Percentiles rank a stretch among this genome's conserved stretches.
Evolutionary conservation across 2,113 vertebrate species (phyloP).

Genomic region (Camelus dromedarius): DNA sequence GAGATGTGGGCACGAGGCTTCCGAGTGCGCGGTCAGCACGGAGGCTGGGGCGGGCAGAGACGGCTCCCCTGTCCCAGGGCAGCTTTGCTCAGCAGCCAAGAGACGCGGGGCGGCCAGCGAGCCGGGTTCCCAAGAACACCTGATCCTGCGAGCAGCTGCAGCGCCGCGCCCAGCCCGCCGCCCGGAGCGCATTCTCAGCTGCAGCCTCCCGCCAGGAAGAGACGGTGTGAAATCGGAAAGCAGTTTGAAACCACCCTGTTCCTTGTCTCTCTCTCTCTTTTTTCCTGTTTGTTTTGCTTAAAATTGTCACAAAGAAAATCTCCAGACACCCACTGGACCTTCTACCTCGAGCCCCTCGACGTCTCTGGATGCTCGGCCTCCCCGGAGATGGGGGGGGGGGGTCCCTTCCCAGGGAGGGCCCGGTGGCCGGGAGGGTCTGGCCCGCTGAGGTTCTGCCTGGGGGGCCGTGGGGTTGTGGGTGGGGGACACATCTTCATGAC

Average conservation of each 20-base stretch:
- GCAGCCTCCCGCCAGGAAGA: background rate
- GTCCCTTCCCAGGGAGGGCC: background rate
- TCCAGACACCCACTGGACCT: accelerated
- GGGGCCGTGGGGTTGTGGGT: background rate
- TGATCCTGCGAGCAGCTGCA: background rate
- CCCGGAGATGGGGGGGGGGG: background rate
- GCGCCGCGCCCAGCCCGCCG: accelerated
- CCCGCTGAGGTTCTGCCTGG: background rate
- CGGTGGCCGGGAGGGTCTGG: background rate
- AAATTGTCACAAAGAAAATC: background rate
- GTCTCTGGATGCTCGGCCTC: accelerated
- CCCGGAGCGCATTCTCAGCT: background rate
- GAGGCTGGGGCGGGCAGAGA: background rate
- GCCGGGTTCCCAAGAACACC: background rate
- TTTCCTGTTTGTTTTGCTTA: background rate
- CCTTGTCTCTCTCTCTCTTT: accelerated
- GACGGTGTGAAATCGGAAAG: background rate
- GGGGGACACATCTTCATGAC: background rate
- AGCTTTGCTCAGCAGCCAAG: background rate
- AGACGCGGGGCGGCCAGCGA: background rate
- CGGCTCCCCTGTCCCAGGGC: accelerated
- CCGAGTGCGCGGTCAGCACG: accelerated
- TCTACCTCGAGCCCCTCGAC: accelerated
- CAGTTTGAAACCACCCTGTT: background rate
- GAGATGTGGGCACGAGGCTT: background rate